phyloP scores from a whole-genome alignment of 2,888 invertebrate genomes.

The Pollenia amentaria region DNA sequence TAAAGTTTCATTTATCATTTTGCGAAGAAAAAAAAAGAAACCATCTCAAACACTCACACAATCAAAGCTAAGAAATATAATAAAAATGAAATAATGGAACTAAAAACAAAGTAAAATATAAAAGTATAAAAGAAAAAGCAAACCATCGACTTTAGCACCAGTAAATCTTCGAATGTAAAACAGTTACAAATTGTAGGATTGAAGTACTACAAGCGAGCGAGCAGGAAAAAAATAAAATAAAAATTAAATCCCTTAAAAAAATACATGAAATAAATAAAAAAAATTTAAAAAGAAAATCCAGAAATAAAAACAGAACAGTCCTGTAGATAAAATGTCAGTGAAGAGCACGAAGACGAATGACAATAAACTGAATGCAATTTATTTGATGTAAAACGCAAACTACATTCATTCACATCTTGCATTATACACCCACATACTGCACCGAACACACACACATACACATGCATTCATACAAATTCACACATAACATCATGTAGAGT shows the following conservation, averaged over 20 bases:
- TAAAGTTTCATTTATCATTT: slow-evolving; percentile 84
- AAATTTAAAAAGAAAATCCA: slow-evolving; percentile 28
- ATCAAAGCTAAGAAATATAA: slow-evolving; percentile 13
- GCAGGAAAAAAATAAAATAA: slow-evolving; percentile 12
- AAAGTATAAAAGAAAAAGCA: slow-evolving; percentile 43
- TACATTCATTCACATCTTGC: slow-evolving; percentile 10
- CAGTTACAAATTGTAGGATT: slow-evolving; percentile 69
- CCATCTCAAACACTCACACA: not conserved
- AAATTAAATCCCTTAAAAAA: slow-evolving; percentile 35
- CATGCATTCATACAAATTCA: not conserved
- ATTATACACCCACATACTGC: not conserved
- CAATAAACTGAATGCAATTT: slow-evolving; percentile 73
- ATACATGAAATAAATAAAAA: slow-evolving; percentile 42
- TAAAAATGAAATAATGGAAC: slow-evolving; percentile 15
- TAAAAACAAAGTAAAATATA: slow-evolving; percentile 35
- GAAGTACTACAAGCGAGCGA: slow-evolving; percentile 32
- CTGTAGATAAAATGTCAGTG: slow-evolving; percentile 51
- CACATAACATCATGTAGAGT: not conserved
- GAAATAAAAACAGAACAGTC: slow-evolving; percentile 16
- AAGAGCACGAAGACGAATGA: slow-evolving; percentile 68
- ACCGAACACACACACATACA: not conserved
- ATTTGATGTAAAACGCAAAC: slow-evolving; percentile 67
- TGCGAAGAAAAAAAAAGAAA: slow-evolving; percentile 53
- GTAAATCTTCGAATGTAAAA: slow-evolving; percentile 70
- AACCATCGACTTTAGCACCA: slow-evolving; percentile 66